Base-by-base conservation (phyloP, 2,888 invertebrate species). In the Allolobophora icterica region DNA sequence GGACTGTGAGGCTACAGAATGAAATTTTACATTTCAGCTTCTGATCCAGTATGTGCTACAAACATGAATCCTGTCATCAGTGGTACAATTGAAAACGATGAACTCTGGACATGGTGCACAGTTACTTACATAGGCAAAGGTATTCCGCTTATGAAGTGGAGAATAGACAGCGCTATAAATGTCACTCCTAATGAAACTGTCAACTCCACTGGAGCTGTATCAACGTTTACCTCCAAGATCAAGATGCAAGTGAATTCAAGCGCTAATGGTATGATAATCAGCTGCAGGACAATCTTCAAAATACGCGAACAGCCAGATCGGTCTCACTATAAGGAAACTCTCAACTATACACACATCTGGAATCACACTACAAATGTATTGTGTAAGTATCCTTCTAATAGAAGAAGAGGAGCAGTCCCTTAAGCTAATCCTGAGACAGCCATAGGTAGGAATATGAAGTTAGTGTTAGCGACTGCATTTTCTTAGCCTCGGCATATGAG, bases 241-340 rank as follows among this genome's bases (percentile, higher is more conserved):
- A 71, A 71, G 71, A n/a, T 71, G n/a, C 30, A 71, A 71, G 8
- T 71, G 13, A 71, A 71, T 71, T 71, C 71, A 11, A 71, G 71
- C 11, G 71, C 71, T 71, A 17, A 71, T 71, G 71, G 71, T 71
- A n/a, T 71, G 71, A n/a, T 71, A n/a, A 30, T 71, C 71, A 71
- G 71, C 71, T 71, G 71, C 71, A 71, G n/a, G n/a, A n/a, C 71
- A 71, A n/a, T 71, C n/a, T 71, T 71, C 71, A 8, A 71, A 71
- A 11, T n/a, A 71, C n/a, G 24, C 21, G 52, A 52, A 52, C 52
- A 1, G 52, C 52, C 52, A 19, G 52, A 17, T 3, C 71, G 71
- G 1, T n/a, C n/a, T 71, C 11, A 71, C n/a, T 30, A 30, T 71
- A n/a, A 71, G 0, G 0, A 71, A n/a, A 71, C 71, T 11, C 71